Conservation (phyloP, 2,797 vertebrate species). For the Morelia viridis region DNA sequence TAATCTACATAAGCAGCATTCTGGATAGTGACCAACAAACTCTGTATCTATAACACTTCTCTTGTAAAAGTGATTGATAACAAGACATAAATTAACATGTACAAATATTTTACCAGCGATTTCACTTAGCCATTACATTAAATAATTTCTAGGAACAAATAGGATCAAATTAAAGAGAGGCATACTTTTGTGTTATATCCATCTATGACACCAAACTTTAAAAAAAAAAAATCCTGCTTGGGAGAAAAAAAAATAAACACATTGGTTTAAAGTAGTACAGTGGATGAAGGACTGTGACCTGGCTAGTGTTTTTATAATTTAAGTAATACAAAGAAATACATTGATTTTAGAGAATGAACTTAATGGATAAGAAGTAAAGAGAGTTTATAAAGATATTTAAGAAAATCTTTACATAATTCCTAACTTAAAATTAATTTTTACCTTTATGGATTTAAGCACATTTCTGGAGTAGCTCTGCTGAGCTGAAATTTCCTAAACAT, state of each 20-base stretch:
- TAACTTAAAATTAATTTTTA: neutral
- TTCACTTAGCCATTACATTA: constrained; percentile 34
- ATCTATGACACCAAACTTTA: neutral
- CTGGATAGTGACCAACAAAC: constrained; percentile 18
- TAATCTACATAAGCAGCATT: constrained; percentile 22
- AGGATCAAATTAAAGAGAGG: constrained; percentile 14
- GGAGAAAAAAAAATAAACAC: constrained; percentile 17
- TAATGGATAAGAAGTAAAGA: neutral
- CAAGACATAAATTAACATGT: neutral
- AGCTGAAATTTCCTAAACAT: neutral
- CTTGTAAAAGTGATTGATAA: constrained; percentile 36
- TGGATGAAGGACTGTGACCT: neutral
- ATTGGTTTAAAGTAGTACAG: constrained; percentile 14
- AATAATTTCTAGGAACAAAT: neutral
- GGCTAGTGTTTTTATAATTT: neutral
- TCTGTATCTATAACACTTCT: constrained; percentile 31
- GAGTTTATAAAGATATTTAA: neutral
- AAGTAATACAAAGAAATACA: neutral
- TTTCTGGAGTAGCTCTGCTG: neutral
- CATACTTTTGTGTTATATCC: neutral
- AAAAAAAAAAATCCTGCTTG: neutral
- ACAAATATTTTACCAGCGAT: constrained; percentile 25
- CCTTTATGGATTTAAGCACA: neutral
- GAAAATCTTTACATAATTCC: neutral
- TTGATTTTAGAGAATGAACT: neutral